Base-by-base conservation (phyloP, 2,797 vertebrate species). In the Sebastes steindachneri region DNA sequence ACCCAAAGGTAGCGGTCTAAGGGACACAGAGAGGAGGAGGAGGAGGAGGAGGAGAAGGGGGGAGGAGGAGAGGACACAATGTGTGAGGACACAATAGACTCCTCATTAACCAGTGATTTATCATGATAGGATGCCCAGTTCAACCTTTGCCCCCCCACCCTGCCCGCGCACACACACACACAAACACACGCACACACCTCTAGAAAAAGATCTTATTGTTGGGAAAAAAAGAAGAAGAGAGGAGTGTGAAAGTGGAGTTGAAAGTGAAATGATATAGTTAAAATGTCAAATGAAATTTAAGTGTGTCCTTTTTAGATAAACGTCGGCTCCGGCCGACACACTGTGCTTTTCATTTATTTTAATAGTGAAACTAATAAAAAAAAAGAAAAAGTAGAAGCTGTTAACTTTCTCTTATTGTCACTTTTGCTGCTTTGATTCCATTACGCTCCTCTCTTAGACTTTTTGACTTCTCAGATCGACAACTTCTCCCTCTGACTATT, bases 91-190 rank as follows among this genome's bases (percentile, higher is more conserved):
- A 97, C 97, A 98, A 98, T 97, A 90, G 96, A 95, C 92, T 95
- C 94, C 97, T 98, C 97, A 98, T 99, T 98, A 99, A 97, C 95
- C 95, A 97, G 97, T 98, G 97, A 98, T 99, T 98, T 99, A 99
- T 99, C 97, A 98, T 97, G 97, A 97, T 97, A 97, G 96, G 97
- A 97, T 97, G 97, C 97, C 96, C 97, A 95, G 96, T 97, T 98
- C 97, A 97, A 97, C 97, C 97, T 97, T 97, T 97, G 95, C 93
- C 95, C 95, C 96, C 96, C 93, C 87, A 93, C 90, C 94, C 35
- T 59, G 48, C 15, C 17, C 60, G 21, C 66, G 35, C 65, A 64
- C 84, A 89, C 92, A 82, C 91, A 74, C 68, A 68, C 60, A 63
- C 31, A 37, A n/a, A 37, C 60, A 37, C 60, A 37, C 12, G 23